Conservation (phyloP, 2,797 vertebrate genomes). For the Phaenicophaeus curvirostris region DNA sequence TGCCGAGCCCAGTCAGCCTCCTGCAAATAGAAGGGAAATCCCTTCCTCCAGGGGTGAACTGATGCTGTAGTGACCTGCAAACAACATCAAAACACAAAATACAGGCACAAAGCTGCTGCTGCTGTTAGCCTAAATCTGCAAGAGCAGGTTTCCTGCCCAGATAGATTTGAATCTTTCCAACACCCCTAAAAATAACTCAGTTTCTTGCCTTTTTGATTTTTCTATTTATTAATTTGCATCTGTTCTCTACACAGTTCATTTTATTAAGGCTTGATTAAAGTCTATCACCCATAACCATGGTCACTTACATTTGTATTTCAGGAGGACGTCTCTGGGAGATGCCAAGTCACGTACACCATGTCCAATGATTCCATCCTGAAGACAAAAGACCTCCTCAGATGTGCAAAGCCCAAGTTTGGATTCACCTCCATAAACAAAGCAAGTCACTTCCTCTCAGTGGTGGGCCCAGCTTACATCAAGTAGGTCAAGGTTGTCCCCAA, state of each 20-base stretch:
- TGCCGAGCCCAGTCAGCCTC: not conserved
- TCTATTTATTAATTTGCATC: not conserved
- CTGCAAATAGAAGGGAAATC: not conserved
- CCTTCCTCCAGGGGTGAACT: not conserved
- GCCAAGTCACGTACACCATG: constrained; percentile 23
- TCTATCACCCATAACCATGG: fast-evolving
- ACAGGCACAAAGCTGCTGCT: not conserved
- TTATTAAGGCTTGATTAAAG: not conserved
- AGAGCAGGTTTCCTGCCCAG: not conserved
- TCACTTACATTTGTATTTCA: not conserved
- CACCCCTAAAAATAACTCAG: fast-evolving
- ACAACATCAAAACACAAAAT: not conserved
- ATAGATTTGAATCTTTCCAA: not conserved
- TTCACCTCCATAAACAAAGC: constrained; percentile 57
- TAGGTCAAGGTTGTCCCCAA: not conserved
- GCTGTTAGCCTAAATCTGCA: not conserved
- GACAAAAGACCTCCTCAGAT: constrained; percentile 69
- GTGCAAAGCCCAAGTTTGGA: constrained; percentile 26
- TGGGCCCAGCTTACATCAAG: not conserved
- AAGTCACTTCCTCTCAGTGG: constrained; percentile 4
- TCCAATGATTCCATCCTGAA: constrained; percentile 57
- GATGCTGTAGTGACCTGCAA: not conserved
- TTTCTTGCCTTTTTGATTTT: not conserved
- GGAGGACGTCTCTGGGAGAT: constrained; percentile 69
- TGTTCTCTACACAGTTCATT: not conserved